Percentiles rank a stretch among this genome's conserved stretches.
These are phyloP conservation scores for Brachypodius melanocephalos DNA, from an alignment of 2,113 vertebrate genomes.

Conservation along the genomic window DNA sequence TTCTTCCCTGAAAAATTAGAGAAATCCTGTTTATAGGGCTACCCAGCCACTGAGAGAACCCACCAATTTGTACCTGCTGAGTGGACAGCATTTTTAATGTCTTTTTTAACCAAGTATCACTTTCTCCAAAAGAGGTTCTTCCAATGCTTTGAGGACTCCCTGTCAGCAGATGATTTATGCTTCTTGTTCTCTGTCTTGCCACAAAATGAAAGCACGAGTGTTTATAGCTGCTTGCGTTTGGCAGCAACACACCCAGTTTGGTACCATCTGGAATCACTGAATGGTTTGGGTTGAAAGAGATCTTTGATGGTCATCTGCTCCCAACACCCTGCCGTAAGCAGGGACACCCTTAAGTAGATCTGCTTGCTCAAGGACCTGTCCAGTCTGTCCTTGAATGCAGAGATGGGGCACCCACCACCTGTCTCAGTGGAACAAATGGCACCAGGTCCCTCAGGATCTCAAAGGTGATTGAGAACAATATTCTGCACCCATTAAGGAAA, in stretches of 20 bases:
- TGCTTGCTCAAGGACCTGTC: background rate
- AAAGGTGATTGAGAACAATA: background rate
- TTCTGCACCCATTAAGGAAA: background rate
- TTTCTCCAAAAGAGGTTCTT: background rate
- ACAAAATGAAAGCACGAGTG: background rate
- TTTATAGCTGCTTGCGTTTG: background rate
- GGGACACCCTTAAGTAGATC: background rate
- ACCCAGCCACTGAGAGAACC: background rate
- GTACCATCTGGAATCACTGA: background rate
- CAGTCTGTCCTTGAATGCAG: background rate
- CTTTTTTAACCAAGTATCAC: background rate
- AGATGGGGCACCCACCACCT: background rate
- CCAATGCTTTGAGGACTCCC: background rate
- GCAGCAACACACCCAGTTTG: background rate
- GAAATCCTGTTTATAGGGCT: background rate
- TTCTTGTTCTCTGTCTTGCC: background rate
- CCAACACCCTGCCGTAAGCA: accelerated
- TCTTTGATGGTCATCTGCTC: background rate
- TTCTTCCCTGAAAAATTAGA: background rate
- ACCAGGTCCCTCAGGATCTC: background rate
- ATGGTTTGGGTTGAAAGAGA: background rate
- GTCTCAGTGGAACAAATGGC: background rate
- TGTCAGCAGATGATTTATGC: background rate
- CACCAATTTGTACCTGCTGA: background rate
- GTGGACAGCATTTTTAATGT: background rate